These are phyloP conservation scores for Pipistrellus nathusii DNA, from an alignment of 2,797 vertebrate genomes.

Conservation along the genomic window DNA sequence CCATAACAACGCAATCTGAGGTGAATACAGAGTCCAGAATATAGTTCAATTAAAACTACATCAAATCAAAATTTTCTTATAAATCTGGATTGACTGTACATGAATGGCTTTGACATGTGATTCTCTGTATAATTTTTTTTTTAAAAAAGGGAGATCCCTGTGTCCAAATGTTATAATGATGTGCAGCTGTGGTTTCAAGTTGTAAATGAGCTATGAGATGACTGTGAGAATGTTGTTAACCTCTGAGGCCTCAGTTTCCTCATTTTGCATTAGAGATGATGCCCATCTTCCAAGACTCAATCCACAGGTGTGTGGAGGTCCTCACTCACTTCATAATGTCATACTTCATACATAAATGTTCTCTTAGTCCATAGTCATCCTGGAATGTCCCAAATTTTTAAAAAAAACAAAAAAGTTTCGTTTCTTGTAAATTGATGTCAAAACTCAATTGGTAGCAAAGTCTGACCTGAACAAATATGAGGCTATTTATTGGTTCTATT, in stretches of 20 bases:
- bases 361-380: background rate
- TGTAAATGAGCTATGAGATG: background rate
- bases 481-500: background rate
- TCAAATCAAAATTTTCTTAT: conserved; percentile 25
- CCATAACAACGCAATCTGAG: background rate
- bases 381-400: background rate
- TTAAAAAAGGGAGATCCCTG: background rate
- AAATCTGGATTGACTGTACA: background rate
- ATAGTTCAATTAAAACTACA: background rate
- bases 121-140: background rate
- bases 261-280: background rate
- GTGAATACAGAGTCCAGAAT: background rate
- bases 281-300: background rate
- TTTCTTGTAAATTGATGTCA: background rate
- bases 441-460: background rate
- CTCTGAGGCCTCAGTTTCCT: background rate
- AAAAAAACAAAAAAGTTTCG: background rate
- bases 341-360: background rate
- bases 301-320: background rate
- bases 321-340: background rate
- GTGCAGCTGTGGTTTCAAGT: background rate
- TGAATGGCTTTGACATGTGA: background rate
- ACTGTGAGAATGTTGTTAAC: background rate
- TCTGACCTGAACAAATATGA: background rate
- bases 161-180: background rate